phyloP scores from a whole-genome alignment of 2,113 vertebrate species.

The Barnardius zonarius region DNA sequence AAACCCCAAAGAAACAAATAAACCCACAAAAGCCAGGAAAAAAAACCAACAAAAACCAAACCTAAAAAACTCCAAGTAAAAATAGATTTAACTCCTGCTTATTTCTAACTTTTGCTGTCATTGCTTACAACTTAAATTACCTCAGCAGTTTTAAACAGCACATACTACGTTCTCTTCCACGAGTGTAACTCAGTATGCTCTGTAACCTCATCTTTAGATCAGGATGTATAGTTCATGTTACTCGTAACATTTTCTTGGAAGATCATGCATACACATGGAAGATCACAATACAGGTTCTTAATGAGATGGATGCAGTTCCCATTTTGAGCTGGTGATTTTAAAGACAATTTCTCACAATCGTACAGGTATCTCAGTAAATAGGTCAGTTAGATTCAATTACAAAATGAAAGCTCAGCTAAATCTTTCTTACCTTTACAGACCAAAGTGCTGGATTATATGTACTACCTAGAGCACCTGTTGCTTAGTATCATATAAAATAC shows the following conservation, averaged over 20 bases:
- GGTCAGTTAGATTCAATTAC: not conserved
- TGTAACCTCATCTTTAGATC: not conserved
- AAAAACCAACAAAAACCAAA: not conserved
- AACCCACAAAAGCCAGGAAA: not conserved
- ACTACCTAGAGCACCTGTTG: not conserved
- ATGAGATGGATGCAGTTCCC: not conserved
- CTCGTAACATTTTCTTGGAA: not conserved
- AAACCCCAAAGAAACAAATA: not conserved
- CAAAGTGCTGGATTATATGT: not conserved
- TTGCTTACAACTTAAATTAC: not conserved
- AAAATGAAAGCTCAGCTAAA: not conserved
- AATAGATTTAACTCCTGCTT: not conserved
- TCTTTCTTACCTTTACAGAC: not conserved
- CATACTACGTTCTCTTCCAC: not conserved
- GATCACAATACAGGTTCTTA: not conserved
- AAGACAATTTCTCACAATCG: not conserved
- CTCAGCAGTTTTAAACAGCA: not conserved
- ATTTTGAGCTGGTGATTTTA: not conserved
- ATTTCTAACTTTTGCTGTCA: not conserved
- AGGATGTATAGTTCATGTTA: not conserved
- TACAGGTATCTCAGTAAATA: not conserved
- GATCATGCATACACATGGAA: not conserved
- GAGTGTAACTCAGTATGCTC: not conserved
- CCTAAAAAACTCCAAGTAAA: rapidly evolving
- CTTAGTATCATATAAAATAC: not conserved